Base-by-base conservation (phyloP, 2,797 vertebrate genomes). In the Molossus alvarezi region DNA sequence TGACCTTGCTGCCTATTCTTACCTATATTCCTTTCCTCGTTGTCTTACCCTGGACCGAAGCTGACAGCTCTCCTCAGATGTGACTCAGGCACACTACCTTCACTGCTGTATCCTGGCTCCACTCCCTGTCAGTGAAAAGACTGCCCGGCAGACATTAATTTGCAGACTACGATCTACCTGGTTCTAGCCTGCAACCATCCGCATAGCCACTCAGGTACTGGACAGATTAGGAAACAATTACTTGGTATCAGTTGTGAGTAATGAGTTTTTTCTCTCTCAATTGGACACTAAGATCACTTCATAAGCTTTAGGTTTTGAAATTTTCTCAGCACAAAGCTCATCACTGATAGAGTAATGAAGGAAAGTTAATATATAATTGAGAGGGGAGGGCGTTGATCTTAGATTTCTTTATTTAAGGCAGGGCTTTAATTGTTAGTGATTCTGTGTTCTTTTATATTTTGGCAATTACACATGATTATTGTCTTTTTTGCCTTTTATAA, bases 251-350 rank as follows among this genome's bases (percentile, higher is more conserved):
- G 2, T 65, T 65, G 27, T 55, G 21, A 93, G 3, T 81, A 71
- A 76, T 71, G n/a, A 27, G 48, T 48, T 95, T 67, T 84, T 76
- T 27, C 11, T 27, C n/a, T 62, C 41, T 92, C 41, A 33, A 41
- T 55, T 65, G 51, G 17, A 58, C 57, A 73, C 79, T 75, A 41
- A 88, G 23, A 51, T n/a, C 55, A 86, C 51, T 89, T 57, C 6
- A 25, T 71, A 94, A 71, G 12, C 62, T 79, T 81, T 86, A 71
- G 62, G 37, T 77, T 91, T 89, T 89, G 75, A 71, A 88, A 89
- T 71, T 82, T 92, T 76, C 18, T 53, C 48, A 72, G 33, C 23
- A 41, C 71, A 45, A 87, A 92, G 53, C 29, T 15, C 29, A n/a
- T 80, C 45, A 53, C 58, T 80, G 57, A 55, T n/a, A 57, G 51